Base-by-base conservation (phyloP, 2,797 vertebrate species). In the Chiroxiphia lanceolata region DNA sequence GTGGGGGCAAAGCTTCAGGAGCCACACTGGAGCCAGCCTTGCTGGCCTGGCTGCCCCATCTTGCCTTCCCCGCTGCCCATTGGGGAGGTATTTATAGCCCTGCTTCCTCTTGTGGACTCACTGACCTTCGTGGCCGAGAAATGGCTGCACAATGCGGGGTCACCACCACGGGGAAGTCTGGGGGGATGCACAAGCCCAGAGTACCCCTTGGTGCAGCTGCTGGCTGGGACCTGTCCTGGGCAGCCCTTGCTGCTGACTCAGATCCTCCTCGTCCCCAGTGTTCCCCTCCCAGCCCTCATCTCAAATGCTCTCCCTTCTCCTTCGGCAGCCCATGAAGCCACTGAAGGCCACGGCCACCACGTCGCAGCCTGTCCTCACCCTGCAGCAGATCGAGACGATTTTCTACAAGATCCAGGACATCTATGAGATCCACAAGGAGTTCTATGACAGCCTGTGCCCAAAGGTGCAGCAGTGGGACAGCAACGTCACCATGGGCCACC, bases 341-440 rank as follows among this genome's bases (percentile, higher is more conserved):
- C 98, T 99, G 83, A 99, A 99, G 97, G 99, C 99, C 86, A 99
- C 99, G 0, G 99, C 99, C 90, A 99, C 99, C 25, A 99, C 99
- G 15, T 99, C 99, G 3, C 99, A 99, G 97, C 99, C 99, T 0
- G 99, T 99, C 81, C 98, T 99, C 75, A 99, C 98, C 93, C 98
- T 99, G 95, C 99, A 99, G 97, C 99, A 99, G 97, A 98, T 99
- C 0, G 99, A 99, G 90, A 99, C 99, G 11, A 99, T 99, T 97
- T 99, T 99, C 98, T 99, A 99, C 97, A 99, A 99, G 98, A 99
- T 99, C 96, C 99, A 99, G 97, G 99, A 99, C 95, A 99, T 99
- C 95, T 99, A 99, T 0, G 98, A 99, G 97, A 99, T 99, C 97
- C 99, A 99, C 98, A 99, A 99, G 89, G 99, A 99, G 93, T 99